Evolutionary conservation across 2,797 vertebrate species (phyloP).

Genomic region (Anomalospiza imberbis): DNA sequence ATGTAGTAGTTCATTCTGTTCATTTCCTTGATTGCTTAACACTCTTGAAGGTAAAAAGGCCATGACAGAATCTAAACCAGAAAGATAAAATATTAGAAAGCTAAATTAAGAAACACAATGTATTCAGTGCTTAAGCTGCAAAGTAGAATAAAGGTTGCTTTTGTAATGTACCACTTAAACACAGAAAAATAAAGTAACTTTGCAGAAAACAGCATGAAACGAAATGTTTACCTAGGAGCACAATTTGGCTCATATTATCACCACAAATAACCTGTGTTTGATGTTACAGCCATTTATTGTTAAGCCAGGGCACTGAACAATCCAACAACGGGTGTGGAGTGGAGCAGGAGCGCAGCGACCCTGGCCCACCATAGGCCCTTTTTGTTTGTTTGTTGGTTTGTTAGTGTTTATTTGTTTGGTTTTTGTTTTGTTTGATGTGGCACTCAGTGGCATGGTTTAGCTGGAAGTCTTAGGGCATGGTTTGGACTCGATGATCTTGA

Average conservation of each 20-base stretch:
- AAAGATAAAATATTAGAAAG: not conserved
- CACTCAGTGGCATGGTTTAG: not conserved
- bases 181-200: not conserved
- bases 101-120: not conserved
- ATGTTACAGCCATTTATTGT: not conserved
- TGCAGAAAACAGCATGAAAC: not conserved
- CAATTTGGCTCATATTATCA: not conserved
- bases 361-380: not conserved
- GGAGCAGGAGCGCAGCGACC: not conserved
- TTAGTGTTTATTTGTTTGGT: not conserved
- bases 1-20: not conserved
- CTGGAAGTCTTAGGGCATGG: not conserved
- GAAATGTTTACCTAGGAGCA: not conserved
- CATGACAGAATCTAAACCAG: not conserved
- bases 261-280: not conserved
- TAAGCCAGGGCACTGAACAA: not conserved
- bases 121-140: not conserved
- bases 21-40: not conserved
- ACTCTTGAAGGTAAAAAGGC: not conserved
- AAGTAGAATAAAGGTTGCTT: not conserved
- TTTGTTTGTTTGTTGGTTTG: not conserved
- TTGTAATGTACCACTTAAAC: fast-evolving
- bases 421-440: not conserved
- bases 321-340: fast-evolving
- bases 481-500: not conserved